Conservation (phyloP, 2,797 vertebrate genomes). For the Platalea minor region DNA sequence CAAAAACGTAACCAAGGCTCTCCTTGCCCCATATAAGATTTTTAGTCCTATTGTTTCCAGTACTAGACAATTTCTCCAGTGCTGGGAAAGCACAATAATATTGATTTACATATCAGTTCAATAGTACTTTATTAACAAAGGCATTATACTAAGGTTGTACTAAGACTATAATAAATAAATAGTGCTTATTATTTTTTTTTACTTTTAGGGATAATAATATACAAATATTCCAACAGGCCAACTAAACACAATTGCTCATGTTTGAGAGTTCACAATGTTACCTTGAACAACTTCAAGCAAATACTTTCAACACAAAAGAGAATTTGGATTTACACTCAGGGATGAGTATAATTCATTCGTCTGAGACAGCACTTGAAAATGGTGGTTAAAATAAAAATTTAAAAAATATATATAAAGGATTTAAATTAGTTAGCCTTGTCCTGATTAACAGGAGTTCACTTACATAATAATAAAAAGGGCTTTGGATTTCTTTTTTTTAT, state of each 20-base stretch:
- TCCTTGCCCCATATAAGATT: neutral
- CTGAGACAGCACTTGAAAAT: neutral
- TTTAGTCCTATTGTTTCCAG: neutral
- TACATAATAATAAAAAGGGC: neutral
- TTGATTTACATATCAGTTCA: slow-evolving; percentile 9
- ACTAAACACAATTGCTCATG: neutral
- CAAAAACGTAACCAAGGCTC: neutral
- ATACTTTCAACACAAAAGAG: neutral
- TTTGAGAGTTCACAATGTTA: neutral
- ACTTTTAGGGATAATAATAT: neutral
- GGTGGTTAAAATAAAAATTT: neutral
- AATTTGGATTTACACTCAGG: slow-evolving; percentile 5
- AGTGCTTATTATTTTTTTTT: neutral
- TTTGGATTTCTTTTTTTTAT: neutral
- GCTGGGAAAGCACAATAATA: neutral
- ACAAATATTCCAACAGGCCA: neutral
- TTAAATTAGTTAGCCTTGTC: neutral
- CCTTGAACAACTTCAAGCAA: neutral
- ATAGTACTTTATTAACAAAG: neutral
- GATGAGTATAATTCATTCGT: neutral
- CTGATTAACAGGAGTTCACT: neutral
- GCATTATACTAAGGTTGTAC: neutral
- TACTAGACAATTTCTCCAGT: neutral
- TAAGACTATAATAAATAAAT: neutral
- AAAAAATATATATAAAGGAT: neutral